Evolutionary conservation across 2,888 invertebrate species (phyloP), one percentile per base, ranked within the genome.

Genomic region (Molorchus minor): DNA sequence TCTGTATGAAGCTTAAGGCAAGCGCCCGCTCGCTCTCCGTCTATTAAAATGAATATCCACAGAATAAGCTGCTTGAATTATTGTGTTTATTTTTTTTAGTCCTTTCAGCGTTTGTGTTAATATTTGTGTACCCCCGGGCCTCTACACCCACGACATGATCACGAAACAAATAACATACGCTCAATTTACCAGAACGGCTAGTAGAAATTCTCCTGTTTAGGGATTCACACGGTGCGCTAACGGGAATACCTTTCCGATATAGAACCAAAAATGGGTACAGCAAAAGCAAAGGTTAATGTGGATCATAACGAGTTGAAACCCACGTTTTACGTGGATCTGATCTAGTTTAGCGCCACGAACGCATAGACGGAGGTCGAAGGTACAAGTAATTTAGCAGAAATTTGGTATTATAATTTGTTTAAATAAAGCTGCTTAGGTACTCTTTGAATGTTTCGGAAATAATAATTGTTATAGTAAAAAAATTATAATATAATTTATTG

Each of bases 271-370:
- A 71, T 64, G 58, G 69, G 71, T 64, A 68, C 56, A 63, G 61
- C 64, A 63, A 66, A 56, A 66, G 55, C 64, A 65, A 65, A 70
- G 68, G 69, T 67, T 55, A 66, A 62, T 62, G 61, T 56, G 65
- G 64, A 70, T 72, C 72, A 71, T 67, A 71, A 71, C 62, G 62
- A 56, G 56, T 46, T 41, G 46, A 58, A 56, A 62, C 67, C 67
- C 70, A 70, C 71, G 69, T 68, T 63, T 59, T 60, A 60, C 57
- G 71, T 71, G 69, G 65, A 72, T 74, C 69, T 70, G 70, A 72
- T 74, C 70, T 69, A 67, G 67, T 68, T 69, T 56, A 52, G 17
- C 40, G 40, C 40, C 25, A 25, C 5, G 8, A 8, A 25, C 4
- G 25, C 25, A 25, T 4, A 8, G 25, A 25, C 25, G 25, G 25